Base-by-base conservation (phyloP, 2,113 vertebrate genomes). In the Apaloderma vittatum region DNA sequence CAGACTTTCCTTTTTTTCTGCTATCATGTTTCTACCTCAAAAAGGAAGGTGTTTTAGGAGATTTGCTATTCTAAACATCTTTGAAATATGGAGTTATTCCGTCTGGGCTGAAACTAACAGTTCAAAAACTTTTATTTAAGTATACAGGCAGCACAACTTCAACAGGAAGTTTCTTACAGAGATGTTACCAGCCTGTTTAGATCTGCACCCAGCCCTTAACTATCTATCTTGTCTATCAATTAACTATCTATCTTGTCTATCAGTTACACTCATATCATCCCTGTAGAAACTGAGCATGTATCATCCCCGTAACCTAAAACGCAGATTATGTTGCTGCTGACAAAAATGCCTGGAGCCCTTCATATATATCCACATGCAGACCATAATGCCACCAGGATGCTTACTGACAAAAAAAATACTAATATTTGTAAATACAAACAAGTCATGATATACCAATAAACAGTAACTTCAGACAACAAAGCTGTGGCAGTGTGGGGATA, bases 1-100 rank as follows among this genome's bases (percentile, higher is more conserved):
- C 65, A 90, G 73, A 76, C 73, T 55, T 89, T 97, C 76, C 72
- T 67, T 72, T 27, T 27, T 94, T 95, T 84, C 73, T 89, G 90
- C 74, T 75, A 11, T 59, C n/a, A 24, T 6, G 10, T 29, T 83
- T 88, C 34, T 73, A 59, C n/a, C 77, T 82, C 55, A 80, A 45
- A 82, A 88, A 72, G 14, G 34, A 94, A 91, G 51, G 48, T 71
- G 40, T 13, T 54, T 3, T 19, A 68, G 29, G 36, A 19, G 29
- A 73, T 84, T 70, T 93, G 91, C 45, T 40, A 10, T 77, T 77
- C 62, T 57, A 67, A 78, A 74, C 17, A 15, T 74, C 49, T 91
- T 57, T 81, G 48, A 93, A 96, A 68, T 27, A 45, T 0, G 2
- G 62, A 84, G 30, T 70, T 78, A 58, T 58, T 89, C 59, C 2